Evolutionary conservation across 30 jellyfish, hydroid and myxozoan species (phyloP).

Genomic region (Haliclystus octoradiatus): DNA sequence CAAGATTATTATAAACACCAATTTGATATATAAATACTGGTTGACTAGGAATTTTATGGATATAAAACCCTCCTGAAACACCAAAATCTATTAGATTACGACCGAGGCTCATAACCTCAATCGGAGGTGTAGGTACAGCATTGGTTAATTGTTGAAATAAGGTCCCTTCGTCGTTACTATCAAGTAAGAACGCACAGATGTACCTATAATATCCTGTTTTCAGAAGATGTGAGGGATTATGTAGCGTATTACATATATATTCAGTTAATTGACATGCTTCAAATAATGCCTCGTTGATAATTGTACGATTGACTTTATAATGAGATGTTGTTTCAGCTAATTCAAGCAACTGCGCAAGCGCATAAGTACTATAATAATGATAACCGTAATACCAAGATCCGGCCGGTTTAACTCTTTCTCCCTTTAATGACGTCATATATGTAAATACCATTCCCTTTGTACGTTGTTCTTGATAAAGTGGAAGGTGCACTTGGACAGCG

Average conservation of each 20-base stretch:
- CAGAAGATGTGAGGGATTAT: neutral
- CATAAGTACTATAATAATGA: conserved; percentile 7
- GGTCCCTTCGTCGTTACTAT: neutral
- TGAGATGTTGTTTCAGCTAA: conserved; percentile 1
- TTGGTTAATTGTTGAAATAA: neutral
- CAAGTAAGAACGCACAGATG: conserved; percentile 9
- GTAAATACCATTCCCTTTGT: neutral
- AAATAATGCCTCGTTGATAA: neutral
- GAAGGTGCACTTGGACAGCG: neutral
- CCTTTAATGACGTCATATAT: neutral
- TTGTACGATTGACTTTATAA: neutral
- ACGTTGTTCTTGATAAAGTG: neutral
- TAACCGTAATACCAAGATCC: conserved; percentile 9
- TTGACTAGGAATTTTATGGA: conserved; percentile 1
- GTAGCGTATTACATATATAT: neutral
- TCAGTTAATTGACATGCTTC: neutral
- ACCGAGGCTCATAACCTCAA: conserved; percentile 12
- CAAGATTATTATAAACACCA: neutral
- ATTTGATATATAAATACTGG: conserved; percentile 1
- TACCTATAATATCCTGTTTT: neutral
- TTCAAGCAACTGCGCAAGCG: conserved; percentile 8
- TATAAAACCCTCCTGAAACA: neutral
- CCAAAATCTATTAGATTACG: conserved; percentile 11
- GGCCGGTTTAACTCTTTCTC: neutral
- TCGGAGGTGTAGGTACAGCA: conserved; percentile 1